Percentiles rank a stretch among this genome's conserved stretches.
These are phyloP conservation scores for Notolabrus celidotus DNA, from an alignment of 2,797 vertebrate genomes.

Conservation along the genomic window DNA sequence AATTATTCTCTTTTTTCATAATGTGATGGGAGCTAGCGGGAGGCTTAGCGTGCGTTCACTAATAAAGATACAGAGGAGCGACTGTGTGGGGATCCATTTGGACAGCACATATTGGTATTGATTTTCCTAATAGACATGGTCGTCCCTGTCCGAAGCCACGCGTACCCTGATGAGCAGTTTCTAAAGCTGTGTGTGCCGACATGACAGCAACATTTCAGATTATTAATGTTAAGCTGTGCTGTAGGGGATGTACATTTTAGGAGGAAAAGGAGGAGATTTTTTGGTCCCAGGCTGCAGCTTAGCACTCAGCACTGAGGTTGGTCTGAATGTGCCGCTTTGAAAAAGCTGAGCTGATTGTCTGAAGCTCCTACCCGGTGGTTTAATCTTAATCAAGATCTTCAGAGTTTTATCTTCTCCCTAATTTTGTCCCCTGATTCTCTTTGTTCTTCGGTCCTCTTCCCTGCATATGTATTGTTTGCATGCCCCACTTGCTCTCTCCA, in stretches of 20 bases:
- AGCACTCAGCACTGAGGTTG: constrained; percentile 20
- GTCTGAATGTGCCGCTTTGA: constrained; percentile 47
- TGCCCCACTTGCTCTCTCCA: constrained; percentile 48
- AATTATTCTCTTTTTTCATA: constrained; percentile 61
- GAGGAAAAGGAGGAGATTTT: constrained; percentile 15
- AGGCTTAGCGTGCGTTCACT: constrained; percentile 30
- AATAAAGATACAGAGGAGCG: constrained; percentile 56
- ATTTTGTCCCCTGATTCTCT: constrained; percentile 26
- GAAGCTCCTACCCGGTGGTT: constrained; percentile 30
- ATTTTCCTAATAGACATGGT: constrained; percentile 70
- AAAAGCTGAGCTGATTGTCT: constrained; percentile 45
- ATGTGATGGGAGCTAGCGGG: constrained; percentile 34
- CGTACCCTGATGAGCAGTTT: constrained; percentile 39
- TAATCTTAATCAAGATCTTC: constrained; percentile 69
- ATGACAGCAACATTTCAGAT: constrained; percentile 9
- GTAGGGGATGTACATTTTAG: constrained; percentile 15
- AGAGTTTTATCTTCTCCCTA: constrained; percentile 50
- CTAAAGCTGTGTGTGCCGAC: not conserved
- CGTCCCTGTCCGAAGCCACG: constrained; percentile 34
- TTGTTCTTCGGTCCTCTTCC: constrained; percentile 50
- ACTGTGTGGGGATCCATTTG: constrained; percentile 47
- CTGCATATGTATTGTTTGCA: constrained; percentile 44
- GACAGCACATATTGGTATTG: constrained; percentile 68
- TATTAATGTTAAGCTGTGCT: constrained; percentile 8
- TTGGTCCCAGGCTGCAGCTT: not conserved